Evolutionary conservation across 2,113 vertebrate species (phyloP), one percentile per base, ranked within the genome.

Genomic region (Alaudala cheleensis): DNA sequence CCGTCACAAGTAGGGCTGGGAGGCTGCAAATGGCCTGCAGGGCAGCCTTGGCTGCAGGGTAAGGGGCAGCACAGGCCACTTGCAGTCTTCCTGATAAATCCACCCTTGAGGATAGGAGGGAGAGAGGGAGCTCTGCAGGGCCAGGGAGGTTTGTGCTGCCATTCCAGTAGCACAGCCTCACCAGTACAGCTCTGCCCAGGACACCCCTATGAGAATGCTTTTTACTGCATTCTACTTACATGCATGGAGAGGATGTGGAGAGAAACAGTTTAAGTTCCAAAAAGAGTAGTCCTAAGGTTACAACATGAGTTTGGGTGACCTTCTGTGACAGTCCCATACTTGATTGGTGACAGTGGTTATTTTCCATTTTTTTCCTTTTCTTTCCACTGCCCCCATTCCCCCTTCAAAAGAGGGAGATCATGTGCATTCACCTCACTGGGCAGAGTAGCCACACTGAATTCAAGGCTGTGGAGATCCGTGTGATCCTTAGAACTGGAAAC

Each of bases 1-100:
- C 42, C 1, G 1, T 42, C 3, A 3, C 0, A 1, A 2, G 4
- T 22, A 54, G 62, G 33, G 31, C 5, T 11, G 12, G 2, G 53
- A 72, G 28, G 28, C 66, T 76, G 39, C 37, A 42, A 44, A 25
- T 22, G 62, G 9, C 12, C 1, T 34, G 12, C 25, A 24, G 57
- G 16, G 39, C 29, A 3, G 65, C 17, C 12, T 40, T 60, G 47
- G 60, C 25, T 84, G 2, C 7, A 25, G 21, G 42, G 7, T 24
- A 42, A 50, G 31, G 26, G 11, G 19, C 34, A 64, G 33, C 10
- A 12, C 16, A 29, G 62, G 31, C 29, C 40, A 12, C 51, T 76
- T 79, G 39, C 34, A 23, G 5, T 49, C 66, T 47, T 57, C 29
- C 53, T 26, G n/a, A 33, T 51, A n/a, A 49, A 82, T 31, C 29